Conservation (phyloP, 2,797 vertebrate genomes). For the Enteromius anoplus region DNA sequence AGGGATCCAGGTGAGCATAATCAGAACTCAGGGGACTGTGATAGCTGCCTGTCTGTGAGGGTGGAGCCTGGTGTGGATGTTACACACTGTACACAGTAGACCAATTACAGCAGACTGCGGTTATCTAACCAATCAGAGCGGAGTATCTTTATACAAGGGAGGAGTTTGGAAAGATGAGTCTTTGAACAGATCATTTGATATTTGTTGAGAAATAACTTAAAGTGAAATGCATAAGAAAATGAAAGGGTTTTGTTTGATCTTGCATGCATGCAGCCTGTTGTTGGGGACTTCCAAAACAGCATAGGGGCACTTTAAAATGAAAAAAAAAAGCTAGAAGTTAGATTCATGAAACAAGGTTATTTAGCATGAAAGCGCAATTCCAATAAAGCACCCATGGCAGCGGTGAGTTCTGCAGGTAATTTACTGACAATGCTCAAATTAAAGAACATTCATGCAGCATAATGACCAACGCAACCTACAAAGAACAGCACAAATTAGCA, state of each 20-base stretch:
- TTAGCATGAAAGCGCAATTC: background rate
- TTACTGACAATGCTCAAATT: background rate
- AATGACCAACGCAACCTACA: background rate
- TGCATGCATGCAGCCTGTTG: background rate
- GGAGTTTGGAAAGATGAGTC: background rate
- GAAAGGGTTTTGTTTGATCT: background rate
- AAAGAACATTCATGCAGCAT: background rate
- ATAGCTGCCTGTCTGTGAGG: too few relatives aligned
- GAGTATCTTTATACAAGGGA: background rate
- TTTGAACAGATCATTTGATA: background rate
- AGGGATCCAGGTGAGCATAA: too few relatives aligned
- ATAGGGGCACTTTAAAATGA: background rate
- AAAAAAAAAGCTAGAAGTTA: background rate
- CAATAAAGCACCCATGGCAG: background rate
- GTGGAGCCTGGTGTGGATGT: too few relatives aligned
- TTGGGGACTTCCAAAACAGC: background rate
- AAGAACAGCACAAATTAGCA: background rate
- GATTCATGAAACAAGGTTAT: background rate
- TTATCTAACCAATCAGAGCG: background rate
- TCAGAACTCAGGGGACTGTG: too few relatives aligned
- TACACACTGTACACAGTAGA: too few relatives aligned
- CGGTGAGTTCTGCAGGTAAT: background rate
- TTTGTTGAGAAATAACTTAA: background rate
- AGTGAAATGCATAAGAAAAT: background rate
- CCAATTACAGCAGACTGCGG: background rate